Percentiles rank a stretch among this genome's conserved stretches.
Conservation (phyloP, 2,888 invertebrate genomes). For the Myopa testacea region DNA sequence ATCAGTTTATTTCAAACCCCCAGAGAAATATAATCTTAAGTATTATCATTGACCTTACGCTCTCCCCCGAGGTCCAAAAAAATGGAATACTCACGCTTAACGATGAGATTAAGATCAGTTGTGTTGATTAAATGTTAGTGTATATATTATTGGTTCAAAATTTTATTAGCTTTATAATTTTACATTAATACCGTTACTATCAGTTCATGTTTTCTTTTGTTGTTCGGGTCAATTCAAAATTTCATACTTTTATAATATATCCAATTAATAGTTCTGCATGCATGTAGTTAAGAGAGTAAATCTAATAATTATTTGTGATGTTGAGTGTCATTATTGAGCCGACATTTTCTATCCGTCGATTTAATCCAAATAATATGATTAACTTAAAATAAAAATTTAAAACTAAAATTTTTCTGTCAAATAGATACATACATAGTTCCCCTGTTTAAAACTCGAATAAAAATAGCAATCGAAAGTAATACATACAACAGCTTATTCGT, state of each 20-base stretch:
- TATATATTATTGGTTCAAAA: slow-evolving; percentile 13
- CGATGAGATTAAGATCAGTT: not conserved
- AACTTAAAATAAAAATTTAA: too few relatives aligned
- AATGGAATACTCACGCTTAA: not conserved
- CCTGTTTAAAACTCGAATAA: too few relatives aligned
- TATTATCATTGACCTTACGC: not conserved
- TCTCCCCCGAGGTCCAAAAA: not conserved
- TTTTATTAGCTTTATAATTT: slow-evolving; percentile 27
- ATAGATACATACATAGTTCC: too few relatives aligned
- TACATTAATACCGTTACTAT: slow-evolving; percentile 32
- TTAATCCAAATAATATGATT: too few relatives aligned
- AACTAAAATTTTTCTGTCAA: too few relatives aligned
- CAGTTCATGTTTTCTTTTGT: slow-evolving; percentile 27
- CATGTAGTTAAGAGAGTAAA: not conserved
- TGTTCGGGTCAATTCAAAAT: slow-evolving; percentile 17
- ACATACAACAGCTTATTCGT: too few relatives aligned
- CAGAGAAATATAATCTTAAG: too few relatives aligned
- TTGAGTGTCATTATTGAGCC: too few relatives aligned
- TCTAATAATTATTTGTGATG: not conserved
- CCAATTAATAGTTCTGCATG: slow-evolving; percentile 1
- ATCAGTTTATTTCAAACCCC: too few relatives aligned
- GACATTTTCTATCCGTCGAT: too few relatives aligned
- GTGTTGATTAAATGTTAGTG: not conserved
- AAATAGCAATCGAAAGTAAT: too few relatives aligned
- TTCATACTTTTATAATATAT: slow-evolving; percentile 9